Conservation (phyloP, 92 coral and sea anemone species). For the Phenganax marumi region DNA sequence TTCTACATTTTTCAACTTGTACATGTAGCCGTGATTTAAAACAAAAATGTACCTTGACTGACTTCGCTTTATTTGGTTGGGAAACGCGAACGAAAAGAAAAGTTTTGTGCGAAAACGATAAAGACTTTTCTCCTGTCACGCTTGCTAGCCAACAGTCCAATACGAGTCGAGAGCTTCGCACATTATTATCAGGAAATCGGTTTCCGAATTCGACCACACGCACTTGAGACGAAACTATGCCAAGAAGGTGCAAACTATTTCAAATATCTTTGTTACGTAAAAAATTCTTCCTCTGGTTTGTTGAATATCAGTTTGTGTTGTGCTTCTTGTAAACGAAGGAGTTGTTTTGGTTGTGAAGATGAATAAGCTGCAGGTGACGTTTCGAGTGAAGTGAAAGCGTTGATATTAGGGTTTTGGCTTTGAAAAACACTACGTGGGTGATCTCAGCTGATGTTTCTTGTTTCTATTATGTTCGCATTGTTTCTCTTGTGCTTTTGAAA, state of each 20-base stretch:
- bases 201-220: constrained; percentile 4
- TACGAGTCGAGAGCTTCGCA: background rate
- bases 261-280: background rate
- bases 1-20: too few relatives aligned
- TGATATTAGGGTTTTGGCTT: background rate
- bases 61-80: too few relatives aligned
- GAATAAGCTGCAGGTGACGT: too few relatives aligned
- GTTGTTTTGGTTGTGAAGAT: background rate
- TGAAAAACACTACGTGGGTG: background rate
- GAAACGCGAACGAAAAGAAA: background rate
- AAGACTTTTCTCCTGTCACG: too few relatives aligned
- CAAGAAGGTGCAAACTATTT: background rate
- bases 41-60: too few relatives aligned
- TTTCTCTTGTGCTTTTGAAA: too few relatives aligned
- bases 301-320: too few relatives aligned
- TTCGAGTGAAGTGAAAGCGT: too few relatives aligned
- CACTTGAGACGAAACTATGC: background rate
- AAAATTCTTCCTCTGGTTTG: background rate
- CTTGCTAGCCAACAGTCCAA: background rate
- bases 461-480: too few relatives aligned
- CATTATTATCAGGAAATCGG: background rate
- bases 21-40: too few relatives aligned
- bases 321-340: background rate
- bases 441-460: too few relatives aligned
- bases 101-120: background rate